These are phyloP conservation scores for Heliconius hermathena DNA, from an alignment of 1,140 invertebrate species.

Conservation along the genomic window DNA sequence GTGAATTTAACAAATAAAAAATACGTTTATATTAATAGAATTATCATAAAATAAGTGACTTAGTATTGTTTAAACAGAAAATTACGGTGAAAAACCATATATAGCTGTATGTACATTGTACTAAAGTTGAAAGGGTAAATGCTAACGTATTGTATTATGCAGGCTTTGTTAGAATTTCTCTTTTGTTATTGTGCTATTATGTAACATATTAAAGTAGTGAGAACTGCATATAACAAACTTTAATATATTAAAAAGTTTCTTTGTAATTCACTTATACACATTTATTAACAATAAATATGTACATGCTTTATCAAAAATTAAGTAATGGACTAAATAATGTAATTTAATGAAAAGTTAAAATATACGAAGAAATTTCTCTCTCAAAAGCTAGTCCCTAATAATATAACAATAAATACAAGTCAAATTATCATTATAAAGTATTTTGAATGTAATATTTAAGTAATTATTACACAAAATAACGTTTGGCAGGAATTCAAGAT, in stretches of 20 bases:
- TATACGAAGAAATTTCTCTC: too few species aligned
- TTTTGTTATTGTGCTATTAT: background rate
- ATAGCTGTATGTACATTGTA: background rate
- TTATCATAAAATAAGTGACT: background rate
- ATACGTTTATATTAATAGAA: background rate
- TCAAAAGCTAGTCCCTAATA: background rate
- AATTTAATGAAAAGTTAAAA: too few species aligned
- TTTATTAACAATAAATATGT: too few species aligned
- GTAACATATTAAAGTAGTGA: background rate
- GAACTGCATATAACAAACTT: background rate
- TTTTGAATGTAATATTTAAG: too few species aligned
- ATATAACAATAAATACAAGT: background rate
- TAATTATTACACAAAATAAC: background rate
- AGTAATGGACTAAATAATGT: too few species aligned
- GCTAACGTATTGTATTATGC: conserved; percentile 7
- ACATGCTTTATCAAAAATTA: too few species aligned
- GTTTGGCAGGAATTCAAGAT: background rate
- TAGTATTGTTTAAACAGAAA: background rate
- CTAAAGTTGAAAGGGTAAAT: background rate
- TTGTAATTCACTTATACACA: background rate
- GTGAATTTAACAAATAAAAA: too few species aligned
- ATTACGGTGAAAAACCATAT: background rate
- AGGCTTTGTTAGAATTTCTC: too few species aligned
- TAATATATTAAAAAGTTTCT: background rate
- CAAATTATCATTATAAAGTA: too few species aligned